Base-by-base conservation (phyloP, 2,113 vertebrate genomes). In the Xiphophorus hellerii region DNA sequence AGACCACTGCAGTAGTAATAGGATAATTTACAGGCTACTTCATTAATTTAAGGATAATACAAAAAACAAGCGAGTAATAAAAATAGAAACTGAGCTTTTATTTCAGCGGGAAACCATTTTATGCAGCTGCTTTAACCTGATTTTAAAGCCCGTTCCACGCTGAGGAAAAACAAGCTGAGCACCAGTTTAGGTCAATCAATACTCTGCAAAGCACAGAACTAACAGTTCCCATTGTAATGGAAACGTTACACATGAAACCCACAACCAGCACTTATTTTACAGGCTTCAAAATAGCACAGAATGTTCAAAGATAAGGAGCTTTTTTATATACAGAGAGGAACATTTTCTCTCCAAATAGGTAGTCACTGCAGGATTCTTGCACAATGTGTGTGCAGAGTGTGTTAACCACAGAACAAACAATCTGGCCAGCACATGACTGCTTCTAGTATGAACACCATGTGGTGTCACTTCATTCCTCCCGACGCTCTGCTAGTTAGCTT, bases 331-430 rank as follows among this genome's bases (percentile, higher is more conserved):
- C 51, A n/a, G 25, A 58, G 20, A 54, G 48, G 48, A 54, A 54
- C 2, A 20, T 9, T 54, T 54, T 54, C 48, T 54, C 20, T 74
- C 60, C 54, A 51, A 83, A 75, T 51, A 85, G 83, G 69, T 89
- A 78, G 77, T 79, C 33, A 58, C 39, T 61, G 78, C 4, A 8
- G 64, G 62, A 69, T 69, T 78, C 54, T 82, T 89, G 76, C 76
- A 75, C 73, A 88, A 82, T 70, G 35, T 79, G 35, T 79, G 65
- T 68, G 64, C 66, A 25, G 54, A 39, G 60, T 33, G 68, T 68
- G 65, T 84, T 68, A 80, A 65, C 76, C 63, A 65, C 82, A 62
- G 77, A 82, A 81, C 78, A 89, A 85, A 91, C 81, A 89, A 69
- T 71, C 63, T 54, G 58, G 66, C 84, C 65, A 51, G 73, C 83